Evolutionary conservation across 2,113 vertebrate genomes (phyloP), one percentile per base, ranked within the genome.

Genomic region (Spheniscus mendiculus): DNA sequence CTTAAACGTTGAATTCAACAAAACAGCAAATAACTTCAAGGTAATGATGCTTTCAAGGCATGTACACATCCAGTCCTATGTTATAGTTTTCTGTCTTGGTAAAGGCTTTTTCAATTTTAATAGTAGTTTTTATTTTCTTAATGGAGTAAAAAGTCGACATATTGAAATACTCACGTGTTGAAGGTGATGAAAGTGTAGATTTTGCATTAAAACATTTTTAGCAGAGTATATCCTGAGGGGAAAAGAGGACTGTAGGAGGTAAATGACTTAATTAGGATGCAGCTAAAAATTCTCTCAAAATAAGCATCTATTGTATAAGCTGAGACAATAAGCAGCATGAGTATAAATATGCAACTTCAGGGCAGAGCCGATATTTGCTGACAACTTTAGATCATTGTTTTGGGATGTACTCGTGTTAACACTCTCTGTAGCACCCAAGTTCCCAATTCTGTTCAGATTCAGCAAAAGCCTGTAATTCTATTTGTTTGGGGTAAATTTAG

Each of bases 401-500:
- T 52, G 55, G 50, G 77, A 90, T 79, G 9, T 56, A 47, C 78
- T 96, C 34, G 18, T 95, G 67, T 94, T 94, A 89, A 76, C 62
- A 86, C 58, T 81, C 32, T 71, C 88, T 96, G 88, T 70, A 89
- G 90, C 95, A 97, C 94, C 89, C 67, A 94, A 92, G 70, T 96
- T 98, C 84, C 92, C 96, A 96, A 29, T 97, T 95, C 63, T 94
- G 93, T 97, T 98, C 79, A 85, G 69, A 95, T 94, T 97, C 61
- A 26, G 89, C 91, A 97, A 94, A 97, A 97, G 95, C 83, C 94
- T 97, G 83, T 98, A 98, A 98, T 98, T 98, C 73, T 98, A 40
- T 98, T 98, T 98, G 97, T 98, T 98, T 97, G 95, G 94, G 92
- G 96, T 97, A 98, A 98, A 98, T 98, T 97, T 96, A 98, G 97